Base-by-base conservation (phyloP, 1,140 invertebrate genomes). In the Zaprionus ornatus region DNA sequence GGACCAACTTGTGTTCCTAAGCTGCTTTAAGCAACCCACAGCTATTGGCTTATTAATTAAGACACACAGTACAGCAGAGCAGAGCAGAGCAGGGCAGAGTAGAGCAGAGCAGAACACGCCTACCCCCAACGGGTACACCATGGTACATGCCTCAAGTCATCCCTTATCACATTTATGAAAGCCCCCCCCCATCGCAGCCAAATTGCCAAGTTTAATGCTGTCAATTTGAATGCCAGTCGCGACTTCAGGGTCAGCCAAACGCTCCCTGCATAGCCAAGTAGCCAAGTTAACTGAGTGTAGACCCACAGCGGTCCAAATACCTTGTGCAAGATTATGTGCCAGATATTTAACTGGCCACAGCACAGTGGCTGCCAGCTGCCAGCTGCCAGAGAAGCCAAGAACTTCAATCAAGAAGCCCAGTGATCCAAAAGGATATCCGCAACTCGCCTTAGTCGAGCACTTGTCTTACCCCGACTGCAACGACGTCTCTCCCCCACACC, bases 101-200 rank as follows among this genome's bases (percentile, higher is more conserved):
- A 32, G 9, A 10, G 29, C 7, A 40, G 15, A n/a, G 29, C 29
- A 10, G 37, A n/a, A 12, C 37, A 40, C 1, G 1, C 37, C 37
- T 40, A 7, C 6, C 15, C 37, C 15, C 37, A 1, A n/a, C 9
- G 29, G 29, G 9, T 32, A 9, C 0, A n/a, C 32, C 4, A n/a
- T 40, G 23, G 15, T 50, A 21, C 35, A 17, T 13, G 13, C 25
- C 21, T 25, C 15, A 15, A 55, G 73, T 19, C 66, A 78, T 84
- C 83, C 84, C 83, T 87, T 87, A 84, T 87, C 84, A 87, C 72
- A 87, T 88, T 84, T 84, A 88, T 87, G 84, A 87, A 85, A 84
- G 80, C 55, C 77, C 55, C 54, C n/a, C n/a, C 73, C 48, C 40
- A n/a, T 45, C 64, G 56, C 52, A 63, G 45, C 59, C 63, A 70